Conservation (phyloP, 2,113 vertebrate species). For the Peucedramus taeniatus region DNA sequence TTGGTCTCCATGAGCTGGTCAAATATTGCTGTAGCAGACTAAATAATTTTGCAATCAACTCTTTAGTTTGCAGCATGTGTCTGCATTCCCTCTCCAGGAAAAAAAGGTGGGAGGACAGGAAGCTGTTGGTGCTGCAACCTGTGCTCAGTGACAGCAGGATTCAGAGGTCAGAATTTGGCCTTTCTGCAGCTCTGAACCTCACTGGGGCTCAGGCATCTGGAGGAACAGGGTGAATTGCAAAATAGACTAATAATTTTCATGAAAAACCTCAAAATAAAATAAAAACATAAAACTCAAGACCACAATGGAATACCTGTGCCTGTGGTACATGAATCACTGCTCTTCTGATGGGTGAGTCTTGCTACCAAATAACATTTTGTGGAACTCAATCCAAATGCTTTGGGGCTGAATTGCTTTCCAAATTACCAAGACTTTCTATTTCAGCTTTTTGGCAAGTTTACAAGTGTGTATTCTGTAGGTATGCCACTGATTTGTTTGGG, state of each 20-base stretch:
- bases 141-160: background rate
- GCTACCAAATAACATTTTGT: background rate
- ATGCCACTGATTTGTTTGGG: background rate
- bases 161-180: background rate
- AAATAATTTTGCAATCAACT: background rate
- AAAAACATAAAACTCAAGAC: background rate
- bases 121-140: background rate
- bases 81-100: background rate
- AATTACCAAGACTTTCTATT: background rate
- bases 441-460: background rate
- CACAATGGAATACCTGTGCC: accelerated
- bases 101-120: background rate
- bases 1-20: background rate
- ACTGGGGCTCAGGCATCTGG: background rate
- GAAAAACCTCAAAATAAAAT: background rate
- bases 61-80: background rate
- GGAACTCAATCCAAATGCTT: background rate
- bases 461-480: background rate
- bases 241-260: background rate
- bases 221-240: background rate
- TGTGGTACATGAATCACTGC: background rate
- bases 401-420: background rate
- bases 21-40: background rate
- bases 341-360: background rate
- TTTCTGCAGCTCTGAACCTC: background rate